phyloP scores from a whole-genome alignment of 1,140 invertebrate genomes.

The Coboldia fuscipes region DNA sequence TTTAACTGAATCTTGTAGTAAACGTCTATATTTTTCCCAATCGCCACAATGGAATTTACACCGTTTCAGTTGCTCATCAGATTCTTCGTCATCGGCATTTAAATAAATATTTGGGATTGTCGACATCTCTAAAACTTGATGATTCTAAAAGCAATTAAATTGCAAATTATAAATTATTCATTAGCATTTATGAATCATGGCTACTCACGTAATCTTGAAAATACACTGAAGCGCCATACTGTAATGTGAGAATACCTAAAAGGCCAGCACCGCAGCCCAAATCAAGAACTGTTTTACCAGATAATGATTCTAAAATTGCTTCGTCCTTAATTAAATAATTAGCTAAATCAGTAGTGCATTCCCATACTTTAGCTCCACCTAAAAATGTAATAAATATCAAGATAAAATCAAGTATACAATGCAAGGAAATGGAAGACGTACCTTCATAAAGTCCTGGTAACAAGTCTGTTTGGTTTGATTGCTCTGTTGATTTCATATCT shows the following conservation, averaged over 20 bases:
- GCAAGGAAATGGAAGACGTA: too few relatives aligned
- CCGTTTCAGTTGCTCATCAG: conserved; percentile 19
- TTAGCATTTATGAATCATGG: neutral
- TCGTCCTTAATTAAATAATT: conserved; percentile 31
- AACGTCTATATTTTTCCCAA: conserved; percentile 41
- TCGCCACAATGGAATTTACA: conserved; percentile 60
- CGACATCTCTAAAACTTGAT: conserved; percentile 42
- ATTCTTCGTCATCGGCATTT: conserved; percentile 32
- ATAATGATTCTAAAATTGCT: conserved; percentile 17
- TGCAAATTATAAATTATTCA: too few relatives aligned
- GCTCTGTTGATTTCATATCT: too few relatives aligned
- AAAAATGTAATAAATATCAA: conserved; percentile 8
- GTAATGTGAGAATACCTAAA: conserved; percentile 47
- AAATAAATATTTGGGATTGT: conserved; percentile 62
- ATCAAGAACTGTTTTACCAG: conserved; percentile 39
- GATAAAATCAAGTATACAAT: too few relatives aligned
- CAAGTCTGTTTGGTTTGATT: too few relatives aligned
- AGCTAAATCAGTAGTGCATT: conserved; percentile 59
- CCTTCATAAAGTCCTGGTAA: too few relatives aligned
- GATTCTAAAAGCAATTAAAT: conserved; percentile 36
- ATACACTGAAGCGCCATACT: conserved; percentile 41
- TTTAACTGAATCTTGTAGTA: conserved; percentile 24
- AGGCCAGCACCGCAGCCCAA: conserved; percentile 73
- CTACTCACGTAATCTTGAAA: conserved; percentile 81
- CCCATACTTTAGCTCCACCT: conserved; percentile 80